Evolutionary conservation across 2,113 vertebrate species (phyloP).

Genomic region (Chrysochloris asiatica): DNA sequence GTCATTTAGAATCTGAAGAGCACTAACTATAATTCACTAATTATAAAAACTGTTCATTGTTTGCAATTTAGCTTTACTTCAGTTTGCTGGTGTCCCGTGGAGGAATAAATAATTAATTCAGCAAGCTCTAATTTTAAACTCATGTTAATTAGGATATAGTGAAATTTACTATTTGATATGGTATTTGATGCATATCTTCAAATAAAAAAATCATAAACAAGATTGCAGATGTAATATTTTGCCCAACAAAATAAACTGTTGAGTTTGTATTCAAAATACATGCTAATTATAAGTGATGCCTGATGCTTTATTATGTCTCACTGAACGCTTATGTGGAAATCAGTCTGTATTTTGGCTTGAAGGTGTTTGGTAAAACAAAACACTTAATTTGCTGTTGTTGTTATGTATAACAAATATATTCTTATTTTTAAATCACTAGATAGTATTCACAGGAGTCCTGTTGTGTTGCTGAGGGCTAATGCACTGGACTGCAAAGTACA

Average conservation of each 20-base stretch:
- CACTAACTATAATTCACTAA: not conserved
- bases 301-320: constrained; percentile 25
- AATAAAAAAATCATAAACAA: constrained; percentile 22
- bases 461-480: no score
- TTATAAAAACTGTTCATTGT: constrained; percentile 13
- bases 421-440: no score
- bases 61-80: constrained; percentile 17
- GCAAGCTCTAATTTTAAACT: not conserved
- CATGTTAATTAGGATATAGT: not conserved
- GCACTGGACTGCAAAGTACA: no score
- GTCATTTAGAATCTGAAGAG: not conserved
- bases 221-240: not conserved
- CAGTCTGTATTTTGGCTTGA: no score
- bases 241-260: not conserved
- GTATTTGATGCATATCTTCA: not conserved
- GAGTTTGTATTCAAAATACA: constrained; percentile 21
- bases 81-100: not conserved
- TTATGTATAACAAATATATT: no score
- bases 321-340: constrained; percentile 37
- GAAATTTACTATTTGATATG: constrained; percentile 2
- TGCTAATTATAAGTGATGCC: constrained; percentile 21
- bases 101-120: constrained; percentile 22
- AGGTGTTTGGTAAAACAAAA: no score
- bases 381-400: no score
- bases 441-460: no score